Base-by-base conservation (phyloP, 2,113 vertebrate genomes). In the Prionailurus viverrinus region DNA sequence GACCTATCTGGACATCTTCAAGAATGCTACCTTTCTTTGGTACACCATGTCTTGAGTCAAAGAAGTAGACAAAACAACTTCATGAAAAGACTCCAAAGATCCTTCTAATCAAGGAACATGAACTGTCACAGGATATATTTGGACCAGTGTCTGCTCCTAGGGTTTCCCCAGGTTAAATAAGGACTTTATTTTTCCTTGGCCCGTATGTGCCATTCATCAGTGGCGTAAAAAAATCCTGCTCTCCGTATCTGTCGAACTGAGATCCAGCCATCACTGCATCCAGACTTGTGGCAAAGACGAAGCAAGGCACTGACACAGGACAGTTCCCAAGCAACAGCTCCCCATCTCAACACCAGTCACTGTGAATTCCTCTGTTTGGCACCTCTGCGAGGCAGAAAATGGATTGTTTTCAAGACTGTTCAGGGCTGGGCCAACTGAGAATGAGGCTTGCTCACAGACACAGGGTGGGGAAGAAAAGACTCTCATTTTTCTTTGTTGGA, bases 401-500 rank as follows among this genome's bases (percentile, higher is more conserved):
- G 45, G 73, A 82, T 78, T 55, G 5, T 66, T 81, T 84, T 73
- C 61, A 61, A 89, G 86, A 53, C 7, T 25, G 58, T 14, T 86
- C 74, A 45, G 39, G 68, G 79, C 14, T 51, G 79, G 94, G 71
- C 87, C 87, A 51, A 53, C 69, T 18, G 73, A 80, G 71, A 82
- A 87, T 14, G 31, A 76, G 79, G 53, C 45, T 51, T 65, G 31
- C 71, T 95, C 13, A 31, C 12, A 84, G 87, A 96, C 27, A 45
- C 3, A 0, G 81, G 36, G 61, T 23, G 8, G 16, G 78, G 36
- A 91, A 89, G 71, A 61, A 89, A 94, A 97, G 41, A 81, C 61
- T 45, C 25, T 95, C 79, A 14, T 95, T 95, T 96, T 71, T 87
- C 65, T 97, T 96, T 91, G 87, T 96, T 80, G 82, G 55, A 90